Evolutionary conservation across 23 tunicate species (phyloP), one percentile per base, ranked within the genome.

Genomic region (Diplosoma virens): DNA sequence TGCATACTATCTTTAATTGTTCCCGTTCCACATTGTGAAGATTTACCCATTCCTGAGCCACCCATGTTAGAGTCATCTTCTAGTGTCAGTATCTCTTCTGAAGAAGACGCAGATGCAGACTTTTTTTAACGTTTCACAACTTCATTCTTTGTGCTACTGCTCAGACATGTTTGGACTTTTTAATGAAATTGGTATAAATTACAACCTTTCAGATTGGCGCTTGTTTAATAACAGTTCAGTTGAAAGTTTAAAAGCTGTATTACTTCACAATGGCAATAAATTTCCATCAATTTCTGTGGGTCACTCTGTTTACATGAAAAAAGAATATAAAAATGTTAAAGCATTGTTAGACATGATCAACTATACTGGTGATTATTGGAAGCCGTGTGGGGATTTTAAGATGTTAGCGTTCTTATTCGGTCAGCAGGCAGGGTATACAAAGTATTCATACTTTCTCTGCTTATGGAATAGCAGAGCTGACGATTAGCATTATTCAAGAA

Each of bases 281-380:
- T 58, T 58, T 58, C n/a, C 21, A 58, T n/a, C 21, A 58, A 23
- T 58, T 58, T 23, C 65, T n/a, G 71, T 25, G 71, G 71, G 71
- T 64, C 35, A 64, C 71, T 64, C 71, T 64, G 71, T 64, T 26
- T 36, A 64, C 71, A 64, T 64, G 35, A 64, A 64, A 64, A 36
- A 26, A 64, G 71, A 64, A 64, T 64, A 64, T 64, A 20, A 64
- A 30, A 64, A 64, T 64, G 71, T 32, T 64, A 64, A 64, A 25
- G 20, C 71, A 25, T 64, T 64, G 71, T 64, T 64, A 28, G 71
- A 64, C 71, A 58, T 64, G 71, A 64, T 64, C 71, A 64, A 64
- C 16, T 64, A 64, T 20, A 25, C 71, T 7, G 29, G 37, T 28
- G 35, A 25, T 28, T 25, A 64, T 64, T 64, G 71, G 71, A 20